Evolutionary conservation across 2,888 invertebrate species (phyloP).

Genomic region (Phlogophora meticulosa): DNA sequence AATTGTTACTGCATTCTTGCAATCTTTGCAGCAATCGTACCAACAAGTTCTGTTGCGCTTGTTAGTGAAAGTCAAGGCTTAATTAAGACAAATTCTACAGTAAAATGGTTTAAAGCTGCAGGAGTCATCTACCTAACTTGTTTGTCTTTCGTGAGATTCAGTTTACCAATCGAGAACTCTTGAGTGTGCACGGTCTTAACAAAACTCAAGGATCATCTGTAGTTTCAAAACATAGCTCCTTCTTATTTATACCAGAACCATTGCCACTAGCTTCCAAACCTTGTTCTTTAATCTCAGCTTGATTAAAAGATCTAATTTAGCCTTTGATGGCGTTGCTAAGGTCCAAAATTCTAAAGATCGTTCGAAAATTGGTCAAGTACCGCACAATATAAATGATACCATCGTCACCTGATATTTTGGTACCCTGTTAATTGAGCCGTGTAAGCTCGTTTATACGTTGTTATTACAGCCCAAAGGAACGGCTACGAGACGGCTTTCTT

Average conservation of each 20-base stretch:
- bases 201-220: not conserved
- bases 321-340: not conserved
- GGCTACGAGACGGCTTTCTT: constrained; percentile 38
- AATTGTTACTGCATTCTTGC: constrained; percentile 50
- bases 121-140: not conserved
- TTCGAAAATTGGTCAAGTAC: not conserved
- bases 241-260: not conserved
- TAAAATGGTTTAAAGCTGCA: not conserved
- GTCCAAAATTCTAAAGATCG: not conserved
- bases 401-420: constrained; percentile 68
- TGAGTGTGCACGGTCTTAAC: too few species aligned
- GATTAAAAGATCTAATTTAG: not conserved
- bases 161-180: too few species aligned
- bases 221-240: not conserved
- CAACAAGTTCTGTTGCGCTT: constrained; percentile 2
- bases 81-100: constrained; percentile 20
- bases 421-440: constrained; percentile 68
- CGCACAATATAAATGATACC: constrained; percentile 42
- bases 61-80: constrained; percentile 30
- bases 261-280: not conserved
- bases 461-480: constrained; percentile 40
- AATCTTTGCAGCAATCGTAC: constrained; percentile 23
- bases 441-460: constrained; percentile 60
- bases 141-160: too few species aligned
- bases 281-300: not conserved